Base-by-base conservation (phyloP, 2,888 invertebrate genomes). In the Drosophila tanythrix region DNA sequence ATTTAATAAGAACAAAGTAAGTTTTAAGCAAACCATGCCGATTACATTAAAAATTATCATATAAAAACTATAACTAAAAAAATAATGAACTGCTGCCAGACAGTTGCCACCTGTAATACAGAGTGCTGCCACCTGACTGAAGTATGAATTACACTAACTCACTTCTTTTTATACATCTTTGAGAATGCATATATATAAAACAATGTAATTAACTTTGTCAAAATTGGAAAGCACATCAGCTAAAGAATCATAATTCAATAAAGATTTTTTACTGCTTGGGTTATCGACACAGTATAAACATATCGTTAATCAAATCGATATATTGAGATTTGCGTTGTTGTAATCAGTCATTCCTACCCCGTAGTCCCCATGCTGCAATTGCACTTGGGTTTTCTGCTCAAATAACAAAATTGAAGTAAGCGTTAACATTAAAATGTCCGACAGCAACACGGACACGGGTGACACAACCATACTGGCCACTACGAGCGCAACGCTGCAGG, bases 371-470 rank as follows among this genome's bases (percentile, higher is more conserved):
- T 69, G 62, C 62, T 78, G 72, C 78, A 55, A 29, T 63, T 71
- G 70, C 69, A 67, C 29, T 72, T 68, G 53, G 35, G 29, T 58
- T 68, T 58, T 65, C 57, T 58, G 59, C 62, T 60, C 63, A 65
- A 58, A 60, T 56, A 58, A 36, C 92, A 93, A 93, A 90, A 93
- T 93, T 93, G 88, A 90, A 73, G 60, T 93, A 71, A 83, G 86
- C 76, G 83, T 93, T 66, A 88, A 91, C 81, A 92, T 93, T 25
- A 91, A 82, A 62, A 93, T 93, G 93, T 79, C 91, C 43, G 82
- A 81, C 40, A 87, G 79, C 57, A 92, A 92, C 60, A 92, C 92
- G 46, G 93, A 93, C 79, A 93, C 93, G 10, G 93, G 93, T 4
- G 93, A 92, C 60, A 93, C 93, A 50, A 69, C 83, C 35, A 81